Evolutionary conservation across 1,140 invertebrate genomes (phyloP).

Genomic region (Arion vulgaris): DNA sequence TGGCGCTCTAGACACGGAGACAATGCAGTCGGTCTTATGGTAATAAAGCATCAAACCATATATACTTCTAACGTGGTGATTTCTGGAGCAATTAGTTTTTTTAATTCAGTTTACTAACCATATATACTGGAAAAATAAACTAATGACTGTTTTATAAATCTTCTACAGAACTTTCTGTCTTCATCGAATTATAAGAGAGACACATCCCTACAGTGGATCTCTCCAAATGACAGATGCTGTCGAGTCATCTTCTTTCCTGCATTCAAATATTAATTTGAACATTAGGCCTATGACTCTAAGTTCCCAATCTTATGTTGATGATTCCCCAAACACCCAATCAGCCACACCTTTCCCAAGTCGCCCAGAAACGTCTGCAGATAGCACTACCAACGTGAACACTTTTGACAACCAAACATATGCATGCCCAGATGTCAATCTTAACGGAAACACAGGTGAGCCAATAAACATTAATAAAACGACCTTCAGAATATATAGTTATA

Average conservation of each 20-base stretch:
- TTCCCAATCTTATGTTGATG: background rate
- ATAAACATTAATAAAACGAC: no score
- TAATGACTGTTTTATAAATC: background rate
- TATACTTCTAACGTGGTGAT: no score
- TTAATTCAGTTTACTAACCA: no score
- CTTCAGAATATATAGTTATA: no score
- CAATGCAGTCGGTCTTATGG: no score
- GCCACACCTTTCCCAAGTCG: constrained; percentile 59
- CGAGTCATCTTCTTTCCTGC: background rate
- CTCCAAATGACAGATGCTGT: background rate
- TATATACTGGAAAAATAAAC: no score
- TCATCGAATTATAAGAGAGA: background rate
- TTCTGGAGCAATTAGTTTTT: no score
- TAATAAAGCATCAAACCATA: no score
- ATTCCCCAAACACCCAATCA: background rate
- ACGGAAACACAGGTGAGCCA: background rate
- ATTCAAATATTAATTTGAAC: background rate
- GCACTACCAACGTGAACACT: background rate
- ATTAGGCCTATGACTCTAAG: background rate
- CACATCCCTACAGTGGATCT: background rate
- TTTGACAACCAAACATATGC: background rate
- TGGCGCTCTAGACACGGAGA: no score
- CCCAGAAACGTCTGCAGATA: constrained; percentile 23
- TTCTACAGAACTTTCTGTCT: background rate
- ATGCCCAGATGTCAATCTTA: background rate